A percentile compares a stretch with the other conserved stretches of the same genome.
Conservation (phyloP, 1,140 invertebrate genomes). For the Achatina immaculata region DNA sequence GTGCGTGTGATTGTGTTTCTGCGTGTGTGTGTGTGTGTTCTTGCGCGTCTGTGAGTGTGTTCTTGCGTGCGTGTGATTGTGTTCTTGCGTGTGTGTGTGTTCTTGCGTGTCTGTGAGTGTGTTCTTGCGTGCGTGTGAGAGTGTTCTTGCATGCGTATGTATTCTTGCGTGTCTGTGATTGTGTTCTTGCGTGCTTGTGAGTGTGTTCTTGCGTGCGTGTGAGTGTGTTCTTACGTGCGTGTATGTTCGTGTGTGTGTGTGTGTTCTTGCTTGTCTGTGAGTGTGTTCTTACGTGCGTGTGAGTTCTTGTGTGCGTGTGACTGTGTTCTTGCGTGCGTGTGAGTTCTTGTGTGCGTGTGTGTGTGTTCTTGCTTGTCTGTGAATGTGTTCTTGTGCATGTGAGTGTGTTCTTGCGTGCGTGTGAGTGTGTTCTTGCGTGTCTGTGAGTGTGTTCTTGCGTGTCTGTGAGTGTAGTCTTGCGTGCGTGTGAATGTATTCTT, state of each 20-base stretch:
- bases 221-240: not conserved
- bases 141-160: not conserved
- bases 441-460: no score
- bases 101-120: not conserved
- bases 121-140: constrained; percentile 14
- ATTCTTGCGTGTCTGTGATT: not conserved
- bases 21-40: no score
- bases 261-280: not conserved
- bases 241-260: not conserved
- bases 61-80: constrained; percentile 3
- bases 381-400: no score
- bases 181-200: constrained; percentile 2
- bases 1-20: constrained; percentile 19
- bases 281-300: not conserved
- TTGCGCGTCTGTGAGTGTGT: constrained; percentile 7
- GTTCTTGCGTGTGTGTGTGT: constrained; percentile 15
- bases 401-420: no score
- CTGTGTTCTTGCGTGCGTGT: constrained; percentile 12
- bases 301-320: constrained; percentile 20
- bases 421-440: no score
- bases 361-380: no score
- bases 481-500: constrained; percentile 22
- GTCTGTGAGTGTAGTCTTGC: not conserved
- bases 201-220: constrained; percentile 15
- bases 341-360: no score